phyloP scores from a whole-genome alignment of 2,888 invertebrate species.

The Hedya salicella region DNA sequence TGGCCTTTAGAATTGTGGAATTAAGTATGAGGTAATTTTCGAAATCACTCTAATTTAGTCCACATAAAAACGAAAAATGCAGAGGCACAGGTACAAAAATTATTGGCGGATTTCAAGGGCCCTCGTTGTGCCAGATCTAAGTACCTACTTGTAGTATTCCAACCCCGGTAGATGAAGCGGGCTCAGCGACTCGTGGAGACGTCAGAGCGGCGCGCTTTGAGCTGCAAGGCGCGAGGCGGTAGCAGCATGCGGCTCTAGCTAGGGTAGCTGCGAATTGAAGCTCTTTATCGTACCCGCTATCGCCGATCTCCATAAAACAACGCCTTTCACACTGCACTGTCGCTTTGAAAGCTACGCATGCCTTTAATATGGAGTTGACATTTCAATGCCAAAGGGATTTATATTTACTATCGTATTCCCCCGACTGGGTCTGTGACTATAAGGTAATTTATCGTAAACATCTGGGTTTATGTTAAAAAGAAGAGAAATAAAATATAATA shows the following conservation, averaged over 20 bases:
- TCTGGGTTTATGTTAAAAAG: too few relatives aligned
- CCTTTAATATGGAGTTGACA: slow-evolving; percentile 2
- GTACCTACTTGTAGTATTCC: background rate
- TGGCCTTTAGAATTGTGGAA: too few relatives aligned
- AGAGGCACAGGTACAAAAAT: too few relatives aligned
- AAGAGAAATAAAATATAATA: too few relatives aligned
- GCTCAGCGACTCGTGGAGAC: background rate
- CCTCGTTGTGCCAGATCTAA: too few relatives aligned
- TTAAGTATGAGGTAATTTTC: too few relatives aligned
- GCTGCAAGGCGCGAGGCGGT: background rate
- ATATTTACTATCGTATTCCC: background rate
- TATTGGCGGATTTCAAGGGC: too few relatives aligned
- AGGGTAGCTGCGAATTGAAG: slow-evolving; percentile 46
- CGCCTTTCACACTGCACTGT: slow-evolving; percentile 26
- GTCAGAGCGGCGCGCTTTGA: slow-evolving; percentile 33
- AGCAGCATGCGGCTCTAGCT: too few relatives aligned
- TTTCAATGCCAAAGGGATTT: slow-evolving; percentile 1
- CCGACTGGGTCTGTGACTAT: too few relatives aligned
- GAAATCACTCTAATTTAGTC: too few relatives aligned
- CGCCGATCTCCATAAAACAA: slow-evolving; percentile 41
- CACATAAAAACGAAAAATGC: too few relatives aligned
- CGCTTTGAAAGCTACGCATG: slow-evolving; percentile 16
- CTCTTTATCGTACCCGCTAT: slow-evolving; percentile 45
- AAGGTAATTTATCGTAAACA: too few relatives aligned
- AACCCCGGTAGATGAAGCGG: slow-evolving; percentile 1